phyloP scores from a whole-genome alignment of 2,888 invertebrate species.

The Macaria notata region DNA sequence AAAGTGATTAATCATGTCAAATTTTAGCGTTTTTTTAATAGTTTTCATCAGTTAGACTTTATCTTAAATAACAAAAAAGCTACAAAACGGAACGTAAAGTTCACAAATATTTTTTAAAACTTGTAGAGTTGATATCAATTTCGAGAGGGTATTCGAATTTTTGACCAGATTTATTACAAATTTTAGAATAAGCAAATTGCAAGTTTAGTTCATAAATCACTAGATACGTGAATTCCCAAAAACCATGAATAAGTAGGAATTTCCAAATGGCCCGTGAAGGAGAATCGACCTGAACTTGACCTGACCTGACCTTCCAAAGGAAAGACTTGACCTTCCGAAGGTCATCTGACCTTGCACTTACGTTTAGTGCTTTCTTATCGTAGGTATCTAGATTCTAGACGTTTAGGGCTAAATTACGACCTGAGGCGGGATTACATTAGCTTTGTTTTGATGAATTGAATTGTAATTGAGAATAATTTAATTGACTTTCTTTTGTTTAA shows the following conservation, averaged over 20 bases:
- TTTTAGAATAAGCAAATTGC: no score
- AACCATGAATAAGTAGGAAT: slow-evolving; percentile 6
- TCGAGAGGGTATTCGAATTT: no score
- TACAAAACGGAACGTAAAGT: no score
- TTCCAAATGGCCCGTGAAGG: slow-evolving; percentile 19
- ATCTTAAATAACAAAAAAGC: no score
- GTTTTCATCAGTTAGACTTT: no score
- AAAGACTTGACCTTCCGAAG: slow-evolving; percentile 5
- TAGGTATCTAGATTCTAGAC: slow-evolving; percentile 8
- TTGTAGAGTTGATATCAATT: no score
- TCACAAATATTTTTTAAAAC: no score
- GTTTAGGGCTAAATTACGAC: slow-evolving; percentile 12
- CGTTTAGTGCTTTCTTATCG: slow-evolving; percentile 19
- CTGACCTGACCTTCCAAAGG: slow-evolving; percentile 1
- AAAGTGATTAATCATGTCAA: no score
- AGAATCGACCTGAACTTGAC: slow-evolving; percentile 15
- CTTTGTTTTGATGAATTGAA: slow-evolving; percentile 14
- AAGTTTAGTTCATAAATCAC: slow-evolving; percentile 1
- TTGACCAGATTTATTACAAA: no score
- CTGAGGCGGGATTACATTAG: slow-evolving; percentile 7
- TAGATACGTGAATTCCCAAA: slow-evolving; percentile 3
- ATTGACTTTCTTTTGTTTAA: no score
- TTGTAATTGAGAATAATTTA: slow-evolving; percentile 9
- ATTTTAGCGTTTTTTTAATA: no score
- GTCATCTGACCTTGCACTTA: slow-evolving; percentile 13